Evolutionary conservation across 2,888 invertebrate species (phyloP), one percentile per base, ranked within the genome.

Genomic region (Eumerus sabulonum): DNA sequence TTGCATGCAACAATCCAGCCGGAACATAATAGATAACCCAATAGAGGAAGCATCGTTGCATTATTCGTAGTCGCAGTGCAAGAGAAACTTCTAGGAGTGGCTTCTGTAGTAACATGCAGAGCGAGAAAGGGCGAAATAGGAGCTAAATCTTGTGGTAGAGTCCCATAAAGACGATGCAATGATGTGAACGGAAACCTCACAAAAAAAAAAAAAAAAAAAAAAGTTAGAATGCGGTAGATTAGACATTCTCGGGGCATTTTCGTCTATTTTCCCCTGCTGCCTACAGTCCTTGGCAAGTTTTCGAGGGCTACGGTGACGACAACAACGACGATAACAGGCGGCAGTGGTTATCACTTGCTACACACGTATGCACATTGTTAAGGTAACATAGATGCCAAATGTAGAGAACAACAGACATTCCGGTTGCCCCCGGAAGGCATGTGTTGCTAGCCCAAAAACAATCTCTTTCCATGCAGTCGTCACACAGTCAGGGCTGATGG

Each of bases 1-100:
- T 73, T 68, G 77, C 67, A 77, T 77, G 77, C 77, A 77, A 77
- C 77, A 77, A 77, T 73, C 73, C 77, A 77, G 73, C 67, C 67
- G 63, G 51, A 77, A 77, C 77, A 68, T 68, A 72, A 73, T 73
- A 68, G 72, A 73, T 73, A 77, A 68, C 67, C 77, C 38, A 67
- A 73, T 73, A 40, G 62, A 63, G 62, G 14, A 53, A 36, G 47
- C 40, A 51, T 19, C 38, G 13, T 7, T 7, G 27, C 27, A 27
- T 7, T 27, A 27, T 27, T 7, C 27, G 27, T 27, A 27, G 3
- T 27, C 2, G 27, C 27, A 27, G 7, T 2, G 27, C 27, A 27
- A 27, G 3, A 27, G 27, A 27, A 27, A 27, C 27, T 27, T 27
- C 27, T 27, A 44, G 42, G 13, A 44, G 42, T 44, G 14, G 42